Conservation (phyloP, 1,140 invertebrate species). For the Musca vetustissima region DNA sequence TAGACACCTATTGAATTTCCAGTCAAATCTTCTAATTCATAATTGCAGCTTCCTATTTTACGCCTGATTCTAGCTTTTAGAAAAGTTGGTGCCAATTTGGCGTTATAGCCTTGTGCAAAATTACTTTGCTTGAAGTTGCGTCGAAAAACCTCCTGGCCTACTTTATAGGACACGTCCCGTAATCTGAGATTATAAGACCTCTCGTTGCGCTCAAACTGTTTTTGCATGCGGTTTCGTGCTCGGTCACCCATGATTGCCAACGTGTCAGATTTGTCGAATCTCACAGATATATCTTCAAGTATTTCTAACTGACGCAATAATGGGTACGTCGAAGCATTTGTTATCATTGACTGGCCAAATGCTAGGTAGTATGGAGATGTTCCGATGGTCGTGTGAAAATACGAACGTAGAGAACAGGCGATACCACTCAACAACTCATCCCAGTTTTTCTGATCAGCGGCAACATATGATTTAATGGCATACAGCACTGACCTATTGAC, state of each 20-base stretch:
- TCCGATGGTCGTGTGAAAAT: background rate
- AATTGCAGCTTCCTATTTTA: background rate
- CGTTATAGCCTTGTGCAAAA: too few species aligned
- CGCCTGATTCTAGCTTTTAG: background rate
- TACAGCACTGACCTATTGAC: too few species aligned
- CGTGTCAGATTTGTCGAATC: background rate
- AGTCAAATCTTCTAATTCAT: conserved; percentile 14
- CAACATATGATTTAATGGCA: background rate
- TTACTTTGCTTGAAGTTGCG: conserved; percentile 13
- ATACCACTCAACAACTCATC: too few species aligned
- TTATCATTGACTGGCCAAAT: conserved; percentile 7
- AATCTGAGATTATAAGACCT: conserved; percentile 5
- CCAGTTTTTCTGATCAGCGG: background rate
- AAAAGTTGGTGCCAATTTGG: conserved; percentile 1
- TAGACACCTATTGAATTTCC: background rate
- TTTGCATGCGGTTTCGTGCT: background rate
- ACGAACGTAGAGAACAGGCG: background rate
- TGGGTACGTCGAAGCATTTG: too few species aligned
- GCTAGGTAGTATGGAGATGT: conserved; percentile 2
- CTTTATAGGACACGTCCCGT: background rate
- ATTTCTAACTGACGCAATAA: background rate
- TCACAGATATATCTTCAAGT: background rate
- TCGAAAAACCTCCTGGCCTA: too few species aligned
- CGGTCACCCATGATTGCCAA: background rate
- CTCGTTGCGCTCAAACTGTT: conserved; percentile 8